Evolutionary conservation across 2,113 vertebrate genomes (phyloP).

Genomic region (Alosa alosa): DNA sequence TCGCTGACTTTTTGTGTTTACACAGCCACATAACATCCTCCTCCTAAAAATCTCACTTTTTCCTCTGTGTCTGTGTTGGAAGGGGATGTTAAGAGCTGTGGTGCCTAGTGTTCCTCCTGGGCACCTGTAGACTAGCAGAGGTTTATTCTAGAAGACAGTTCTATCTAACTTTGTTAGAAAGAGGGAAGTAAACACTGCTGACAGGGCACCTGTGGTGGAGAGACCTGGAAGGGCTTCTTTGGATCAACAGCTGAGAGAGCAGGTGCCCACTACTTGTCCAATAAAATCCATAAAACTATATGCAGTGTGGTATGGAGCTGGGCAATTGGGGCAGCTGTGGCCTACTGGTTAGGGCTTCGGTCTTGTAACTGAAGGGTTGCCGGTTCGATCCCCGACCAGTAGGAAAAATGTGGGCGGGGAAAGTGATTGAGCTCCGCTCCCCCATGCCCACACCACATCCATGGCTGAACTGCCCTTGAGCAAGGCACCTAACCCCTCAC

Average conservation of each 20-base stretch:
- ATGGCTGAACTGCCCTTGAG: no score
- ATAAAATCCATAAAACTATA: not conserved
- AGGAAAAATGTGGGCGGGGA: no score
- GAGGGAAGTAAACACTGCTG: not conserved
- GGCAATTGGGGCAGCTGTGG: no score
- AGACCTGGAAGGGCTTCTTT: not conserved
- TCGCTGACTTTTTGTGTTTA: not conserved
- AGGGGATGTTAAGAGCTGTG: not conserved
- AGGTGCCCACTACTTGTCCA: not conserved
- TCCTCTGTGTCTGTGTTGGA: not conserved
- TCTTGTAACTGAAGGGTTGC: no score
- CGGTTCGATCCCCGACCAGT: no score
- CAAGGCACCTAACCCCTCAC: no score
- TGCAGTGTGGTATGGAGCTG: not conserved
- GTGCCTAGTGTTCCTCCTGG: slow-evolving; percentile 3
- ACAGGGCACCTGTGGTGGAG: not conserved
- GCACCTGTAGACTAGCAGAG: not conserved
- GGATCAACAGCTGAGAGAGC: not conserved
- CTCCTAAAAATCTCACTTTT: not conserved
- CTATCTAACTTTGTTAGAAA: not conserved
- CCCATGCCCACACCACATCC: no score
- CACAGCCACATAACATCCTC: not conserved
- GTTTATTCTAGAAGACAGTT: not conserved
- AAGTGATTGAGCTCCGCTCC: no score
- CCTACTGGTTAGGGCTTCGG: no score